Base-by-base conservation (phyloP, 2,888 invertebrate genomes). In the Fragum whitleyi region DNA sequence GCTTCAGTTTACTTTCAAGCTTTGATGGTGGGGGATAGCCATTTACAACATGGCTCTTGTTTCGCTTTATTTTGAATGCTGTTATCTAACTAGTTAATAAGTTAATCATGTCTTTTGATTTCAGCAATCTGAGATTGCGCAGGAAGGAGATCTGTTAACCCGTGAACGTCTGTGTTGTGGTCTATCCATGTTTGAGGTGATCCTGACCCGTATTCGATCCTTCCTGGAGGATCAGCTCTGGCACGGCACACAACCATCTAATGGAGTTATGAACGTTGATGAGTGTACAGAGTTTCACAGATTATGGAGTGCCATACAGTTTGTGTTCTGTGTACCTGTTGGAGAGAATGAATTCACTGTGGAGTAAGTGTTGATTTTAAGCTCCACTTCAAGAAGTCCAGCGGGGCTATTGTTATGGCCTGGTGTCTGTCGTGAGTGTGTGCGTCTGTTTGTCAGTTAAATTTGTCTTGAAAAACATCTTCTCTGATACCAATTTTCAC, bases 131-230 rank as follows among this genome's bases (percentile, higher is more conserved):
- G 96, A 97, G 95, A 96, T 99, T 85, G 97, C 98, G 0, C 96
- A 97, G 79, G 99, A 99, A 94, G 98, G 98, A 11, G 99, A 99
- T 95, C 95, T 99, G 69, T 94, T 99, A 89, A 99, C 99, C 1
- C 96, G 99, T 89, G 99, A 99, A 95, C 96, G 99, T 1, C 96
- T 99, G 2, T 99, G 99, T 94, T 99, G 99, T 94, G 99, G 99
- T 0, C 95, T 99, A 81, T 98, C 98, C 29, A 97, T 99, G 92
- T 99, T 99, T 95, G 98, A 98, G 94, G 97, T 98, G 11, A 98
- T 99, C 83, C 95, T 99, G 87, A 96, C 96, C 74, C 95, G 98
- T 59, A 96, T 99, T 83, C 96, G 97, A 89, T 96, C 96, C 73
- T 98, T 97, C 94, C 95, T 99, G 75, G 91, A 90, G 16, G 93